phyloP scores from a whole-genome alignment of 2,888 invertebrate genomes.

The Drosophila antonietae region DNA sequence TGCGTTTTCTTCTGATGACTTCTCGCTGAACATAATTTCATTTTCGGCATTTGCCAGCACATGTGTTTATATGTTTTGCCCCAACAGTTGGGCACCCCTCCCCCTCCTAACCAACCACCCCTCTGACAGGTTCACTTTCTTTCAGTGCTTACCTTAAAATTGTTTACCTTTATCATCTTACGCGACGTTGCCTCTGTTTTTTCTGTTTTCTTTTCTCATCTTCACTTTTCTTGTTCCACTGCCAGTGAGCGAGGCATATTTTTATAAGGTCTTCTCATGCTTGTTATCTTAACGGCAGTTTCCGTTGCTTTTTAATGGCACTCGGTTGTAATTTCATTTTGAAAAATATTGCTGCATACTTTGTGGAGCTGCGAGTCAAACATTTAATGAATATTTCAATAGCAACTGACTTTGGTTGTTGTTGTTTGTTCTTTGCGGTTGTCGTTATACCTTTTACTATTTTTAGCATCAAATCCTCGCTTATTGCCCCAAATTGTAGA shows the following conservation, averaged over 20 bases:
- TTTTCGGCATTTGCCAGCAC: slow-evolving; percentile 19
- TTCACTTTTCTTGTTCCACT: not conserved
- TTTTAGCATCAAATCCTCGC: slow-evolving; percentile 65
- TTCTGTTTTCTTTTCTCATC: not conserved
- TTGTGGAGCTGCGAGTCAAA: slow-evolving; percentile 12
- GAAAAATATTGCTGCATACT: slow-evolving; percentile 29
- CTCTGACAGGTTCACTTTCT: slow-evolving; percentile 19
- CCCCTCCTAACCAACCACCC: not conserved
- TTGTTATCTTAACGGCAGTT: slow-evolving; percentile 66
- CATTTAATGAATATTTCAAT: slow-evolving; percentile 64
- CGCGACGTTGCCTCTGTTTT: slow-evolving; percentile 15
- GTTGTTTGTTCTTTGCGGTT: not conserved
- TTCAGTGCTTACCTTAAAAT: slow-evolving; percentile 65
- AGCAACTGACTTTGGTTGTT: not conserved
- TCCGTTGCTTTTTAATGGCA: slow-evolving; percentile 70
- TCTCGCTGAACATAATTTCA: slow-evolving; percentile 26
- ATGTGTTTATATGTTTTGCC: slow-evolving; percentile 9
- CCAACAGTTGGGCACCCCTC: not conserved
- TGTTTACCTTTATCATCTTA: slow-evolving; percentile 67
- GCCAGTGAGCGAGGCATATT: slow-evolving; percentile 14
- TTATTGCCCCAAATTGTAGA: slow-evolving; percentile 47
- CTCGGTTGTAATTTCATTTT: slow-evolving; percentile 69
- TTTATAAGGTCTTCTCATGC: slow-evolving; percentile 37
- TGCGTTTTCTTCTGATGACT: slow-evolving; percentile 19
- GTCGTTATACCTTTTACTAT: slow-evolving; percentile 42